Evolutionary conservation across 2,113 vertebrate genomes (phyloP), one percentile per base, ranked within the genome.

Genomic region (Myrmecophaga tridactyla): DNA sequence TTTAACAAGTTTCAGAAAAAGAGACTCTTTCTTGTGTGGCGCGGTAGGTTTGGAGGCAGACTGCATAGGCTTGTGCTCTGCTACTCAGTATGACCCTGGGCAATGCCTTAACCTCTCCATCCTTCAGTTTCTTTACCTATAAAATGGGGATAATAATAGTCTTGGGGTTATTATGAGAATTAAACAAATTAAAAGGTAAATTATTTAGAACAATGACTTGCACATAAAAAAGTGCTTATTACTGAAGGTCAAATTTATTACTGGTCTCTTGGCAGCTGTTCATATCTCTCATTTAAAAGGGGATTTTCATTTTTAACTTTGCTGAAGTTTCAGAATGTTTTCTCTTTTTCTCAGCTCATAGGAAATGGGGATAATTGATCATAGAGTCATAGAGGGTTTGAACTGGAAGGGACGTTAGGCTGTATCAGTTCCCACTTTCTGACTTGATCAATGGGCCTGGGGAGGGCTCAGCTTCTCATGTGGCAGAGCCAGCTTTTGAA

Each of bases 261-360:
- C 34, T 13, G 43, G 39, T 15, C 65, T n/a, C 29, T 87, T 91
- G 93, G 56, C 27, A 72, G 60, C 72, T 82, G 17, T 58, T 81
- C 67, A 83, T 86, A 39, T 77, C 80, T 96, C 81, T 90, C 41
- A 73, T 65, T 94, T 83, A 76, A 78, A 92, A 83, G 63, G 63
- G 27, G 4, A 56, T 75, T 89, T 96, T 96, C 27, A 89, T 41
- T 90, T 93, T 96, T 70, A 95, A 56, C 31, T 94, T 94, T 43
- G 39, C 63, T 96, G 85, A 95, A 76, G 84, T 84, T 86, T 95
- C 67, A 84, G 56, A 60, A 72, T 43, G 23, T 51, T 91, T 88
- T 96, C 48, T 58, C 41, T 93, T 94, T 77, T 83, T 27, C 63
- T 39, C 62, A 58, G 14, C 56, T 96, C 21, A 81, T 8, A 75